A percentile compares a stretch with the other conserved stretches of the same genome.
phyloP scores from a whole-genome alignment of 2,888 invertebrate species.

The Lycia hirtaria region DNA sequence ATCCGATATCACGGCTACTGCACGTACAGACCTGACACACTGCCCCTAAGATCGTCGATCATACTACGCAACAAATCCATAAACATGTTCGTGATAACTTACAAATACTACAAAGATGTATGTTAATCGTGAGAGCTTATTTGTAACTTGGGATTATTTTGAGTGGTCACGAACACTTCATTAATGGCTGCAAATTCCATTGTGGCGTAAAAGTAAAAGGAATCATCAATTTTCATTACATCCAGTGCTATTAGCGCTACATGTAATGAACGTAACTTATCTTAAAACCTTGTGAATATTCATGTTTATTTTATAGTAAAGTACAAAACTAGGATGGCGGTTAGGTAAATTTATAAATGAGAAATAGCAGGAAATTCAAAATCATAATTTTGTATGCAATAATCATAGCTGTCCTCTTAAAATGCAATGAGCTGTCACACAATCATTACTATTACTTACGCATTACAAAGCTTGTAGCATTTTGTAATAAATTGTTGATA shows the following conservation, averaged over 20 bases:
- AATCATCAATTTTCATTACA: neutral
- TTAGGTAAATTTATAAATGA: constrained; percentile 13
- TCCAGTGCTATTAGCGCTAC: neutral
- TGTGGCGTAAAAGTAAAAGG: neutral
- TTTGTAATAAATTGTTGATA: constrained; percentile 29
- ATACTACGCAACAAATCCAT: constrained; percentile 17
- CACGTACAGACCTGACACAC: constrained; percentile 42
- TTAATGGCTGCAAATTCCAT: constrained; percentile 2
- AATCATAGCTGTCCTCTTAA: constrained; percentile 31
- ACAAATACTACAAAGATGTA: neutral
- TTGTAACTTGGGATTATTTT: neutral
- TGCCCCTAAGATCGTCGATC: constrained; percentile 19
- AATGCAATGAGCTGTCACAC: constrained; percentile 33
- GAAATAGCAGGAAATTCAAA: constrained; percentile 29
- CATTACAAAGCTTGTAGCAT: constrained; percentile 19
- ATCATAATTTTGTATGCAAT: constrained; percentile 22
- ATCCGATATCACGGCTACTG: constrained; percentile 61
- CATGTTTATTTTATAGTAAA: constrained; percentile 7
- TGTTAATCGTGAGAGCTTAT: neutral
- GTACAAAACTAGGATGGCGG: constrained; percentile 8
- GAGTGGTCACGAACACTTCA: constrained; percentile 8
- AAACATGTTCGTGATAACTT: neutral
- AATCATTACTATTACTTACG: constrained; percentile 31
- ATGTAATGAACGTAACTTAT: neutral
- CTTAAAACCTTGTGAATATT: too few relatives aligned